phyloP scores from a whole-genome alignment of 2,888 invertebrate genomes.

The Chironomus tentans region DNA sequence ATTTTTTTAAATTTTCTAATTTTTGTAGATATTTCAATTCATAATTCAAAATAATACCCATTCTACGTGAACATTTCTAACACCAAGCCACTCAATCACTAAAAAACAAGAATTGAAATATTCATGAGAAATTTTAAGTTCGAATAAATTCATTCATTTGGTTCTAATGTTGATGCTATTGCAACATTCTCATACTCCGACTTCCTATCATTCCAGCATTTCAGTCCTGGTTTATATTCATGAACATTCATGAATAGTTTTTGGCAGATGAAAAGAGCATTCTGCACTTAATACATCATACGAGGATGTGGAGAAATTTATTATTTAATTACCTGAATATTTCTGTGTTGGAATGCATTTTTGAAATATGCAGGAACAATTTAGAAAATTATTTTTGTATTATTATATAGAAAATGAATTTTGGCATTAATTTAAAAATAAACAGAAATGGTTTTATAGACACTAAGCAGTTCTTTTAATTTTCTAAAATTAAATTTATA shows the following conservation, averaged over 20 bases:
- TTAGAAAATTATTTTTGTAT: not conserved
- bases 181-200: too few relatives aligned
- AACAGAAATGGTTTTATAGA: not conserved
- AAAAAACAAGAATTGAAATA: not conserved
- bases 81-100: too few relatives aligned
- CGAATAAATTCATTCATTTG: not conserved
- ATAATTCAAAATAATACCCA: too few relatives aligned
- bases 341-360: not conserved
- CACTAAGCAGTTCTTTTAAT: too few relatives aligned
- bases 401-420: not conserved
- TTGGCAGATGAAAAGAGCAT: not conserved
- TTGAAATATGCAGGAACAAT: not conserved
- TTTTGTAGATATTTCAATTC: too few relatives aligned
- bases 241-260: not conserved
- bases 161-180: not conserved
- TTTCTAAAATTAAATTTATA: too few relatives aligned
- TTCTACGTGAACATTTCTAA: too few relatives aligned
- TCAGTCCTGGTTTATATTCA: not conserved
- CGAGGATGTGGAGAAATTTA: not conserved
- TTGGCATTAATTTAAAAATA: not conserved
- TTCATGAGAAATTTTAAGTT: not conserved
- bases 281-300: not conserved
- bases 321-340: not conserved
- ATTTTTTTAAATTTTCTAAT: too few relatives aligned
- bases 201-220: too few relatives aligned